Evolutionary conservation across 2,113 vertebrate genomes (phyloP), one percentile per base, ranked within the genome.

Genomic region (Neolamprologus toae): DNA sequence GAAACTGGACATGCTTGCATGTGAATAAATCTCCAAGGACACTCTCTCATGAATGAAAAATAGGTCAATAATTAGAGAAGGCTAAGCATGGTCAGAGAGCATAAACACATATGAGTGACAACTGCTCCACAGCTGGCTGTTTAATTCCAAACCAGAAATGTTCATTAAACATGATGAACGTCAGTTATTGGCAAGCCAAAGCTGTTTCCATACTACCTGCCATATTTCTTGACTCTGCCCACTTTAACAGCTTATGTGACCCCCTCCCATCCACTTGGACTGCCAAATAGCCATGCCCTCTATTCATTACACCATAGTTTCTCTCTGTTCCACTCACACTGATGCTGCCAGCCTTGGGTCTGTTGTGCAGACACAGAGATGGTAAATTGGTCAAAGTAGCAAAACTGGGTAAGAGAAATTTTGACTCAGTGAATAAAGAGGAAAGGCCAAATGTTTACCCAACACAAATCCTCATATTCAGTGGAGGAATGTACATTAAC

Each of bases 281-380:
- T 93, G 92, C 94, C 93, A 95, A 94, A 92, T 79, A 84, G 89
- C 88, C 88, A 86, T 92, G 89, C 85, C 92, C 86, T 90, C 92
- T 89, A 93, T 94, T 94, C 91, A 95, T 96, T 94, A 94, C 91
- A 71, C 86, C n/a, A 71, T 91, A 83, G 93, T 86, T 78, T 78
- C 87, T 84, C 86, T 81, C 51, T 54, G 61, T 71, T 89, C 87
- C 63, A 45, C 80, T 89, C 53, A 17, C 10, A 51, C n/a, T 28
- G 84, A 87, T 47, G 87, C 84, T 93, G 92, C 91, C 93, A 93
- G 93, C 86, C 78, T 47, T 26, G 54, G 42, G 49, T 90, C 23
- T 84, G 89, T 88, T 90, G 84, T 83, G 86, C 68, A 45, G 86
- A 92, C 59, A 86, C 80, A 76, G 61, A 81, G 76, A 92, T 71